Percentiles rank a stretch among this genome's conserved stretches.
These are phyloP conservation scores for Gavialis gangeticus DNA, from an alignment of 2,113 vertebrate genomes.

Conservation along the genomic window DNA sequence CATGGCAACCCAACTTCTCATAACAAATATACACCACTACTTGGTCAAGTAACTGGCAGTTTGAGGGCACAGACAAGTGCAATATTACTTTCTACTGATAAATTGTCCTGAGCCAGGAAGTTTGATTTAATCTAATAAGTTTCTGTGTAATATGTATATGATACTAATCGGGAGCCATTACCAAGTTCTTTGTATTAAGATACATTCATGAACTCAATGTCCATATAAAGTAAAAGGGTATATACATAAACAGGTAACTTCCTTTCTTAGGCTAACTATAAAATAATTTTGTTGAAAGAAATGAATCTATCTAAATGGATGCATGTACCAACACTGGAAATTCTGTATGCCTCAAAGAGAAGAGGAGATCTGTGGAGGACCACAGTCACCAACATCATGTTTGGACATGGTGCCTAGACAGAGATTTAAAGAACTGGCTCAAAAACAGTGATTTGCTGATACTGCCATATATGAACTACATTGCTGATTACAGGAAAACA, in stretches of 20 bases:
- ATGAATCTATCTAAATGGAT: too few species aligned
- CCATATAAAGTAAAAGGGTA: background rate
- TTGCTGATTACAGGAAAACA: background rate
- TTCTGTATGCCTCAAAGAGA: too few species aligned
- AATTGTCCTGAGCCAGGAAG: background rate
- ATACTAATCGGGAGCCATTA: background rate
- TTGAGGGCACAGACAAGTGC: background rate
- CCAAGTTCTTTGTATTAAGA: background rate
- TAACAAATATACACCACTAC: background rate
- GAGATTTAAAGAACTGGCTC: background rate
- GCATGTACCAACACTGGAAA: too few species aligned
- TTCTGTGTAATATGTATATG: background rate
- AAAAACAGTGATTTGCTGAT: background rate
- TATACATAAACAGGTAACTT: too few species aligned
- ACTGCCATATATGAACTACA: background rate
- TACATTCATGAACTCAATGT: background rate
- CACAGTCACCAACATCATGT: too few species aligned
- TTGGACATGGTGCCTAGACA: too few species aligned
- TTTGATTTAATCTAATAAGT: background rate
- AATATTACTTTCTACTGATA: background rate
- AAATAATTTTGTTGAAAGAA: background rate
- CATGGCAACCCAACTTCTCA: too few species aligned
- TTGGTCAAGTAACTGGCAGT: background rate
- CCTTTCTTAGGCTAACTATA: too few species aligned
- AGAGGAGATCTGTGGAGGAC: too few species aligned